Evolutionary conservation across 2,888 invertebrate species (phyloP).

Genomic region (Bhutanitis thaidina): DNA sequence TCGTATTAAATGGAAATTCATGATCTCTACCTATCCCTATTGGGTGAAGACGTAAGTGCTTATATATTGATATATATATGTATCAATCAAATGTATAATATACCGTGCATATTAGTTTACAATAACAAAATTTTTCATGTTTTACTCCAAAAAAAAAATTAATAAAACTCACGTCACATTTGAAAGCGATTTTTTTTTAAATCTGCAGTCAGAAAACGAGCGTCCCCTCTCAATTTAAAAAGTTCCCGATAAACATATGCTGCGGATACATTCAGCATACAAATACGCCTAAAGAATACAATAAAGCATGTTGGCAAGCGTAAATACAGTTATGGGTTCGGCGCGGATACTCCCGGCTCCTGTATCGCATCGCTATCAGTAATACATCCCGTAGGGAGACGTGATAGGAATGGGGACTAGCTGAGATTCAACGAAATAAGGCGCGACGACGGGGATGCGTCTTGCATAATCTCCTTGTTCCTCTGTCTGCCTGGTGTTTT

Average conservation of each 20-base stretch:
- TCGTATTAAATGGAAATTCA: no score
- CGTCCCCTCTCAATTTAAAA: slow-evolving; percentile 61
- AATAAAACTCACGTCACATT: background rate
- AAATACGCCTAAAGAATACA: slow-evolving; percentile 59
- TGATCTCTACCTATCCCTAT: no score
- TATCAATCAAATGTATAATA: no score
- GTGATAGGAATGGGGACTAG: slow-evolving; percentile 56
- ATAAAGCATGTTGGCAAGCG: slow-evolving; percentile 60
- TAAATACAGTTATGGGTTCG: slow-evolving; percentile 48
- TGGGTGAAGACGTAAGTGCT: no score
- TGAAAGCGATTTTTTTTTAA: slow-evolving; percentile 18
- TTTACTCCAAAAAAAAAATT: background rate
- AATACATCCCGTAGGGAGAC: slow-evolving; percentile 66
- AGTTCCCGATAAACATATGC: slow-evolving; percentile 67
- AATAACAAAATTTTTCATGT: no score
- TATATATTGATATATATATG: no score
- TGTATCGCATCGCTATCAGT: slow-evolving; percentile 55
- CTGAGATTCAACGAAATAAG: slow-evolving; percentile 55
- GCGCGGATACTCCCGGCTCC: slow-evolving; percentile 40
- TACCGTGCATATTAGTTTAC: no score
- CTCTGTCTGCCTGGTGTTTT: slow-evolving; percentile 23
- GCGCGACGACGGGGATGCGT: slow-evolving; percentile 51
- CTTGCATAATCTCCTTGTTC: slow-evolving; percentile 53
- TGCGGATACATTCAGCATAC: slow-evolving; percentile 64
- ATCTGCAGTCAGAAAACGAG: slow-evolving; percentile 34